These are phyloP conservation scores for Callorhinus ursinus DNA, from an alignment of 2,113 vertebrate species.

Conservation along the genomic window DNA sequence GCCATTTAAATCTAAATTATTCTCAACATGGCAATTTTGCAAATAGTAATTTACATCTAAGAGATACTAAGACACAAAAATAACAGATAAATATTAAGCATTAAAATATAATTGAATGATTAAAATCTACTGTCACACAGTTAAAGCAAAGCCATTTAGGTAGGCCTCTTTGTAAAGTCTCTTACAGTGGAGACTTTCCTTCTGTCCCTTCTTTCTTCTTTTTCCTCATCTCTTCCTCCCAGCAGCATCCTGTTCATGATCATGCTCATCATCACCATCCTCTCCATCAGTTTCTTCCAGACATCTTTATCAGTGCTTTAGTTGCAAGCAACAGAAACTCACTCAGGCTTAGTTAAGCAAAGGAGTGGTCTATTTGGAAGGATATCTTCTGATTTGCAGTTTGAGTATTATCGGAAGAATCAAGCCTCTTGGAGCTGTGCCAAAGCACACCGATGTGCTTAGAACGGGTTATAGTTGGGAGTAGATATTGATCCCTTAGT, in stretches of 20 bases:
- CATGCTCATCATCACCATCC: not conserved
- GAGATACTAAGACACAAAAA: not conserved
- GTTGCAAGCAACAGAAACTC: not conserved
- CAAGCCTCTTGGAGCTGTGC: not conserved
- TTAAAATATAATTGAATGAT: not conserved
- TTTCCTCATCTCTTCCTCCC: not conserved
- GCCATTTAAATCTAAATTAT: not conserved
- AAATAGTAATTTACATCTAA: not conserved
- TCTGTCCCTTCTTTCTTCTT: not conserved
- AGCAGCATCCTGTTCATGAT: not conserved
- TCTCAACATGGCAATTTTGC: not conserved
- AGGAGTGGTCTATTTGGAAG: not conserved
- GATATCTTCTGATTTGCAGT: not conserved
- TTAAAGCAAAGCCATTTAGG: not conserved
- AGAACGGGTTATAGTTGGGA: not conserved
- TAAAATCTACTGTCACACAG: not conserved
- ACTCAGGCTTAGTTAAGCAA: not conserved
- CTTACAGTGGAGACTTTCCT: not conserved
- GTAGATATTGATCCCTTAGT: not conserved
- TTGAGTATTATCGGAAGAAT: not conserved
- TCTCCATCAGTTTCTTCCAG: not conserved
- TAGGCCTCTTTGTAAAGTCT: not conserved
- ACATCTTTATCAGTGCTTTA: not conserved
- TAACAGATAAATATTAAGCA: not conserved
- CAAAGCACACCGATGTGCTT: not conserved